Evolutionary conservation across 2,888 invertebrate species (phyloP), one percentile per base, ranked within the genome.

Genomic region (Digitonthophagus gazella): DNA sequence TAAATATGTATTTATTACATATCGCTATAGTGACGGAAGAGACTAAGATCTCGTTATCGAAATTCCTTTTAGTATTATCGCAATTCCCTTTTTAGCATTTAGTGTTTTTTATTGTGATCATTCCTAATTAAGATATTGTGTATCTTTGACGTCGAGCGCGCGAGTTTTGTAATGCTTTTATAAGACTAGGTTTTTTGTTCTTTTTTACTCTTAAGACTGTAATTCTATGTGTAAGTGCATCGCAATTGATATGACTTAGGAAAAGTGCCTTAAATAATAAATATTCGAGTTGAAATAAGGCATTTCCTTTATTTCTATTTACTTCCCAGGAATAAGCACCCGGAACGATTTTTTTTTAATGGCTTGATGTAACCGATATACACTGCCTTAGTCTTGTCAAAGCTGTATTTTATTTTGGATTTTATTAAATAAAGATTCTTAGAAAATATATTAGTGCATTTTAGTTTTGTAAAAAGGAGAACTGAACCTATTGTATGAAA

Each of bases 91-190:
- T n/a, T 61, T 61, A 61, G 61, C 61, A n/a, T 61, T 61, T 61
- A 61, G 61, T 61, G 61, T 19, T 61, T 61, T 19, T 66, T 65
- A 64, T 64, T 67, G 67, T 67, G 61, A 64, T 64, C 15, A 57
- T 57, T 57, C 57, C 57, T 57, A 16, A 57, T 57, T 15, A n/a
- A 57, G 16, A 16, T 57, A 15, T 57, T 57, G 57, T 64, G 16
- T 64, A 64, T 22, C 28, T 64, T 15, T 6, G 14, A 58, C 66
- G 57, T 2, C 4, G 57, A n/a, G n/a, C n/a, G n/a, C n/a, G 28
- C 28, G 11, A 44, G 28, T 44, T 44, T 44, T 44, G 28, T 44
- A 44, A 44, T 44, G 28, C 28, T 44, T 44, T 44, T 44, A 44
- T 44, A 44, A 44, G 28, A 44, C 28, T 44, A 44, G 28, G 8